Conservation (phyloP, 1,140 invertebrate genomes). For the Drosophila melanica region DNA sequence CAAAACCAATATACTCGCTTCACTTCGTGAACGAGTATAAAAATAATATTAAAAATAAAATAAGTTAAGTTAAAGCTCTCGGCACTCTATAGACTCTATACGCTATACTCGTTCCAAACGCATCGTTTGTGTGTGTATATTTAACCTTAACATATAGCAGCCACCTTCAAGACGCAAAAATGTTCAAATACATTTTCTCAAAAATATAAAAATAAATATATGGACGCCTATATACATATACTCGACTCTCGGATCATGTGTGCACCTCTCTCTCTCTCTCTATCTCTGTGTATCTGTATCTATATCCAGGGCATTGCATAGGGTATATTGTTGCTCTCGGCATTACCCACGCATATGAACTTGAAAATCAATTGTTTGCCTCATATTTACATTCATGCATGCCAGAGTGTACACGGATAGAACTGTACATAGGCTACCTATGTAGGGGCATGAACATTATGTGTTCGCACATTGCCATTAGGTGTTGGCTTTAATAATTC, state of each 20-base stretch:
- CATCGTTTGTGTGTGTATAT: slow-evolving; percentile 46
- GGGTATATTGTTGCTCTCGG: slow-evolving; percentile 22
- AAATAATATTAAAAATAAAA: slow-evolving; percentile 19
- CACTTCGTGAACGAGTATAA: no score
- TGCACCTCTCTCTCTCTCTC: slow-evolving; percentile 26
- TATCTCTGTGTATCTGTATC: slow-evolving; percentile 14
- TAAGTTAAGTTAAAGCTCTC: slow-evolving; percentile 64
- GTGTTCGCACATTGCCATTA: slow-evolving; percentile 46
- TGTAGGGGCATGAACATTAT: slow-evolving; percentile 23
- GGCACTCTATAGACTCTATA: slow-evolving; percentile 38
- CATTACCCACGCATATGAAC: slow-evolving; percentile 71
- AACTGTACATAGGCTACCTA: slow-evolving; percentile 15
- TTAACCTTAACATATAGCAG: slow-evolving; percentile 82
- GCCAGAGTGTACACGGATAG: neutral
- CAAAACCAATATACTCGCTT: no score
- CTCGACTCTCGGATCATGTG: slow-evolving; percentile 29
- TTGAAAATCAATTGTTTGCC: slow-evolving; percentile 74
- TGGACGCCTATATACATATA: slow-evolving; percentile 32
- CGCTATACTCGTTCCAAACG: slow-evolving; percentile 41
- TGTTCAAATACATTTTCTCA: slow-evolving; percentile 66
- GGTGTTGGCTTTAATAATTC: slow-evolving; percentile 64
- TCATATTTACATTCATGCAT: slow-evolving; percentile 59
- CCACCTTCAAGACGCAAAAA: slow-evolving; percentile 69
- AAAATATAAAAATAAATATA: slow-evolving; percentile 80
- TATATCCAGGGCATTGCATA: slow-evolving; percentile 51